phyloP scores from a whole-genome alignment of 2,113 vertebrate species.

The Edolisoma coerulescens region DNA sequence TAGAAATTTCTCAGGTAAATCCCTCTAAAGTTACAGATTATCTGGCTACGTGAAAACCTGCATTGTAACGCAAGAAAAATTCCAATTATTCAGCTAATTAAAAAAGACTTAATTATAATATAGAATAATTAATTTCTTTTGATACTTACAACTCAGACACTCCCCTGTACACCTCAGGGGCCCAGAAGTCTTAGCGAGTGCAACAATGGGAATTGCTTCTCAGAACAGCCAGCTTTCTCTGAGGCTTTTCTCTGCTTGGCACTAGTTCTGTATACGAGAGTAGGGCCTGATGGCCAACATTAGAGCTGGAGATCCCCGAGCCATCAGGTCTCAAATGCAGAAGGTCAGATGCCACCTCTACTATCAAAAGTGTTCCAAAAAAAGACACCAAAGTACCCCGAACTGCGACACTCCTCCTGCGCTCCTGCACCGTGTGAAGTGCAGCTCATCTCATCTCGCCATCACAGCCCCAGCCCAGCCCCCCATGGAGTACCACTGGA shows the following conservation, averaged over 20 bases:
- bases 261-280: not conserved
- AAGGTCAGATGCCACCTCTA: slow-evolving; percentile 21
- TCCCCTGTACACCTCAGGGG: slow-evolving; percentile 33
- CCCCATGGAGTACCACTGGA: not conserved
- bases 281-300: not conserved
- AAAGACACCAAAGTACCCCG: slow-evolving; percentile 31
- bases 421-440: not conserved
- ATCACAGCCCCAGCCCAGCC: not conserved
- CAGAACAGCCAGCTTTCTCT: not conserved
- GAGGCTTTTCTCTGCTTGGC: not conserved
- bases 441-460: not conserved
- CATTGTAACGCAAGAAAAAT: not conserved
- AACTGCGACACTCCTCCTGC: not conserved
- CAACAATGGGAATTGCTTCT: slow-evolving; percentile 23
- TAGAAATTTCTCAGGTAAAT: slow-evolving; percentile 28
- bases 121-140: slow-evolving; percentile 62
- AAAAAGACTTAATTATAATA: slow-evolving; percentile 60
- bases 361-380: slow-evolving; percentile 44
- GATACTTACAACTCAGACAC: slow-evolving; percentile 59
- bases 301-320: not conserved
- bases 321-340: not conserved
- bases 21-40: not conserved
- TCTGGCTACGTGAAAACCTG: not conserved
- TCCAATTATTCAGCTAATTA: slow-evolving; percentile 54
- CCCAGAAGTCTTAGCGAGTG: not conserved